Base-by-base conservation (phyloP, 1,140 invertebrate species). In the Physella acuta region DNA sequence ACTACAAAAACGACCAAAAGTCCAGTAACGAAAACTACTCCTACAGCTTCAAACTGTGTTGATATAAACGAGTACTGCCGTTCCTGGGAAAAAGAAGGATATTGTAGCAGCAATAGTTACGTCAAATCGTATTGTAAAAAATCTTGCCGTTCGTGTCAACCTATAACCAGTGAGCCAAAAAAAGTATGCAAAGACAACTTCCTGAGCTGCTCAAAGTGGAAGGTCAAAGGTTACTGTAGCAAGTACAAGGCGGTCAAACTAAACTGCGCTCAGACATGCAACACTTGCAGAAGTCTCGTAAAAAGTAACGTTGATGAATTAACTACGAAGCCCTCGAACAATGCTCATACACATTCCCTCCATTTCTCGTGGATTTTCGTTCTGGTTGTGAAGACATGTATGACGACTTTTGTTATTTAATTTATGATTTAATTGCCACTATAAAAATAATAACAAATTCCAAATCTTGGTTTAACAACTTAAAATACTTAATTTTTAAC, bases 91-190 rank as follows among this genome's bases (percentile, higher is more conserved):
- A 52, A 34, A 24, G 37, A 39, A 16, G 62, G 62, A 3, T 64
- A 52, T n/a, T 64, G 62, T 52, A 37, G 28, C 3, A 30, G 0
- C 24, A 64, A 44, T 28, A n/a, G 14, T 20, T 64, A 64, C 28
- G 62, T 64, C n/a, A 64, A 52, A 52, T 51, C 44, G 0, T 64
- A 52, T 44, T 64, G 62, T n/a, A 64, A 52, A 28, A 30, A 1
- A 8, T 64, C 62, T 1, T 64, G 62, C 20, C 30, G n/a, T 1
- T 1, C 31, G 14, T 64, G 62, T 34, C 24, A 30, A 3, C 55
- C 55, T n/a, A 3, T 2, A 34, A 26, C 37, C n/a, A 20, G 11
- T 5, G 20, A 26, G 24, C 2, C 44, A 16, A 31, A 11, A 1
- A 51, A 4, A 5, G 16, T 20, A n/a, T 64, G 62, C 44, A 64